Evolutionary conservation across 1,140 invertebrate species (phyloP).

Genomic region (Agrilus planipennis): DNA sequence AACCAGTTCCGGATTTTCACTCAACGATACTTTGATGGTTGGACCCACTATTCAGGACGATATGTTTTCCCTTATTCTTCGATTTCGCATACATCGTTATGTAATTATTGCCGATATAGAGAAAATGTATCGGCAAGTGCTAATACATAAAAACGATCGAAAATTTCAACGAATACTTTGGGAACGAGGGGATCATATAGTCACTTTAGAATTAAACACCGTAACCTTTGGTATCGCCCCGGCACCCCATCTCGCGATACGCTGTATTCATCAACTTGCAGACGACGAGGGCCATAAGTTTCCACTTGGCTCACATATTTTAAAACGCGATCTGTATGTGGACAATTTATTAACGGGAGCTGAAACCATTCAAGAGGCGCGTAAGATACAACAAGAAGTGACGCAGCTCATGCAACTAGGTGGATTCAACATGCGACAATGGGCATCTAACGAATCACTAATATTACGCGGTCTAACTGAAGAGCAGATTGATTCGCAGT

Average conservation of each 20-base stretch:
- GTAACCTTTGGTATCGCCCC: constrained; percentile 26
- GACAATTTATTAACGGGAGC: constrained; percentile 33
- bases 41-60: neutral
- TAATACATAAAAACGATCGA: too few species aligned
- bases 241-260: constrained; percentile 20
- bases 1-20: neutral
- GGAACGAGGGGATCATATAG: too few species aligned
- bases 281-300: constrained; percentile 16
- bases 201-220: constrained; percentile 25
- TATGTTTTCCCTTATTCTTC: neutral
- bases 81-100: neutral
- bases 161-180: too few species aligned
- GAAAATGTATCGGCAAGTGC: too few species aligned
- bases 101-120: neutral
- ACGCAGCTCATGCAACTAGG: neutral
- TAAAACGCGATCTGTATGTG: constrained; percentile 29
- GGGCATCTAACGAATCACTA: neutral
- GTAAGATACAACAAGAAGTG: neutral
- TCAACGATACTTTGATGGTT: neutral
- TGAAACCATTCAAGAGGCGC: constrained; percentile 1
- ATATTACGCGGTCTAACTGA: neutral
- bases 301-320: constrained; percentile 19
- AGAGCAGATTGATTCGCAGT: neutral
- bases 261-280: constrained; percentile 17
- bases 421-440: constrained; percentile 2